Conservation (phyloP, 2,113 vertebrate species). For the Colossoma macropomum region DNA sequence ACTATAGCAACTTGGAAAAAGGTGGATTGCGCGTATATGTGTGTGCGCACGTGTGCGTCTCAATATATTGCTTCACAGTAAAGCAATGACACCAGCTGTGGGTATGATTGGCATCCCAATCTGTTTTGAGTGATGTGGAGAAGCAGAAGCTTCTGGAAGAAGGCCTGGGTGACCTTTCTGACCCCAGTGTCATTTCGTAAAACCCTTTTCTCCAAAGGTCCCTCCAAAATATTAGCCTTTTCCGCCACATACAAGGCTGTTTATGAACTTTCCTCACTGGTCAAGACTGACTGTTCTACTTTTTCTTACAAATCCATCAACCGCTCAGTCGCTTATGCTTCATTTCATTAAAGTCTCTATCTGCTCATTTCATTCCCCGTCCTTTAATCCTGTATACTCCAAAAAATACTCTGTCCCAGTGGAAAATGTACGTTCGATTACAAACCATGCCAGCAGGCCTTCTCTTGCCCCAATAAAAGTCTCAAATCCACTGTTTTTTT, state of each 20-base stretch:
- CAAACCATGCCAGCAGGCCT: not conserved
- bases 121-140: constrained; percentile 57
- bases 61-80: constrained; percentile 14
- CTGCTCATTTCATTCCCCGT: not conserved
- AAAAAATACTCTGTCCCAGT: not conserved
- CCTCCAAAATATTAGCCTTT: constrained; percentile 29
- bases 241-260: constrained; percentile 18
- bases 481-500: not conserved
- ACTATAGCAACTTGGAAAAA: constrained; percentile 55
- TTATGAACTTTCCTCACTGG: constrained; percentile 23
- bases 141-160: constrained; percentile 46
- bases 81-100: constrained; percentile 48
- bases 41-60: constrained; percentile 24
- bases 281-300: not conserved
- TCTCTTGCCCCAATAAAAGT: not conserved
- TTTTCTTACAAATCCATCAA: constrained; percentile 5
- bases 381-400: not conserved
- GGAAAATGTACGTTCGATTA: not conserved
- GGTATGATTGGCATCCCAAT: constrained; percentile 60
- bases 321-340: not conserved
- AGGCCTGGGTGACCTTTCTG: constrained; percentile 36
- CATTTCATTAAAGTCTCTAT: not conserved
- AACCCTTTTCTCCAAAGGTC: constrained; percentile 22
- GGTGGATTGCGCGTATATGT: not conserved
- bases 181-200: constrained; percentile 29